Evolutionary conservation across 2,113 vertebrate species (phyloP), one percentile per base, ranked within the genome.

Genomic region (Neodon shergylaensis): DNA sequence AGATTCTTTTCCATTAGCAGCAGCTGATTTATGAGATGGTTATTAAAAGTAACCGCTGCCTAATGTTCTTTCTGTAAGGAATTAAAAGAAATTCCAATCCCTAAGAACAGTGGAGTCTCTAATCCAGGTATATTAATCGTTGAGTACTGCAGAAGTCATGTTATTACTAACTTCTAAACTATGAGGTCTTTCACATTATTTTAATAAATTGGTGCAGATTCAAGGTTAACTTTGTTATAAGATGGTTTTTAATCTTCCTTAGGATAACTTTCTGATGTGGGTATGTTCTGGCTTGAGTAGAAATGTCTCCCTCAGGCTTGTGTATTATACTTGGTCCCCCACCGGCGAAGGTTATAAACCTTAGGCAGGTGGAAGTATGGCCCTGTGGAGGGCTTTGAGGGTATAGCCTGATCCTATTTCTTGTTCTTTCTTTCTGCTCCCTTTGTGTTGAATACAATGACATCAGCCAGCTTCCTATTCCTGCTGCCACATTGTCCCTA

Each of bases 151-250:
- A 39, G 66, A 96, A 66, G 22, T 63, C 81, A 92, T 52, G 33
- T 79, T 74, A 88, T 11, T 78, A 91, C 52, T 33, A 81, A 79
- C 58, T 63, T 36, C 79, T 76, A 85, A 70, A 87, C 63, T 54
- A 47, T 44, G 19, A 68, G 36, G 19, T 9, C 63, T 79, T 91
- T 85, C 21, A 77, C 52, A 81, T 65, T 94, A 39, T n/a, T 94
- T 81, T 17, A 61, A 76, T 54, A 92, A 95, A 77, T 86, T 66
- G 88, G 28, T 70, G 3, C 19, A 54, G 13, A 81, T 76, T 78
- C 47, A 95, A 85, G 14, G 84, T 63, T 93, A 63, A 63, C 16
- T 76, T 88, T 47, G 91, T 44, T 74, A 78, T 61, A 83, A 78
- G 17, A 31, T 39, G 28, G 68, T 36, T 65, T 82, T 77, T 72